Evolutionary conservation across 2,797 vertebrate species (phyloP).

Genomic region (Rhyacichthys aspro): DNA sequence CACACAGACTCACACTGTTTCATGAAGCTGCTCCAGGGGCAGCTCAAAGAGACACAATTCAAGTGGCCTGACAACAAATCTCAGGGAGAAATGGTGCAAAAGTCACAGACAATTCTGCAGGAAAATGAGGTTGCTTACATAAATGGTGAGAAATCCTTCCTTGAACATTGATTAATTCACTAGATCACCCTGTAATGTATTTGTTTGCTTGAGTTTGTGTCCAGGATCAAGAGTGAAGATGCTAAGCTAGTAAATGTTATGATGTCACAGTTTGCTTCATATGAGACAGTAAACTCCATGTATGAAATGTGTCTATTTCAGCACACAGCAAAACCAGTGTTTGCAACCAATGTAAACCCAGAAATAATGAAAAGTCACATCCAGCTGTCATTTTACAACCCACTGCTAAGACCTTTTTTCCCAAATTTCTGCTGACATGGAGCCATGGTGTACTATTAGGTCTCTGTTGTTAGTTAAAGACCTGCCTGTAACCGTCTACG

Average conservation of each 20-base stretch:
- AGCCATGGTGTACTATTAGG: slow-evolving; percentile 36
- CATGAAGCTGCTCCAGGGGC: slow-evolving; percentile 96
- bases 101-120: slow-evolving; percentile 88
- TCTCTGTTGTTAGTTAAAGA: slow-evolving; percentile 9
- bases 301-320: too few relatives aligned
- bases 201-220: too few relatives aligned
- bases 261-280: too few relatives aligned
- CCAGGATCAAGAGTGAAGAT: too few relatives aligned
- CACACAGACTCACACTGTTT: slow-evolving; percentile 97
- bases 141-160: slow-evolving; percentile 87
- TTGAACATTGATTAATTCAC: too few relatives aligned
- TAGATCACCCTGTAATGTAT: too few relatives aligned
- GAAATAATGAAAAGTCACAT: slow-evolving; percentile 4
- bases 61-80: slow-evolving; percentile 88
- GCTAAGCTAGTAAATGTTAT: too few relatives aligned
- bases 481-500: neutral
- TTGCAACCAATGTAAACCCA: too few relatives aligned
- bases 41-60: slow-evolving; percentile 94
- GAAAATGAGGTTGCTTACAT: slow-evolving; percentile 95
- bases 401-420: neutral
- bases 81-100: slow-evolving; percentile 86
- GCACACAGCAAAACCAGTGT: too few relatives aligned
- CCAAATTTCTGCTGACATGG: slow-evolving; percentile 14
- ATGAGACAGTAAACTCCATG: too few relatives aligned
- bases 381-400: slow-evolving; percentile 12